phyloP scores from a whole-genome alignment of 2,113 vertebrate species.

The Porphyrio hochstetteri region DNA sequence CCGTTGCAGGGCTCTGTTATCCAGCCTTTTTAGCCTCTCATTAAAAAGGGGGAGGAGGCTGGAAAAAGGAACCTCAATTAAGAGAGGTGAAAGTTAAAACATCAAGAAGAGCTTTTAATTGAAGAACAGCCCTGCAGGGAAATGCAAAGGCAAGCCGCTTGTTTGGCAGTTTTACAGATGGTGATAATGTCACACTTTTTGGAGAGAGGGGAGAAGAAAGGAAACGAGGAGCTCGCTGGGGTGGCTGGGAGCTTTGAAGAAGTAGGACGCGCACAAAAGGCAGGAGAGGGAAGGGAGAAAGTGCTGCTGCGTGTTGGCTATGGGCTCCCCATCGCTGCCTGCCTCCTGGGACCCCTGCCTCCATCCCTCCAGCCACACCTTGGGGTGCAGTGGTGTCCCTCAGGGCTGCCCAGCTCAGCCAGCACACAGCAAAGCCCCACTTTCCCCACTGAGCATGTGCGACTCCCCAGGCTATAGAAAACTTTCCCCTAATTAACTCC shows the following conservation, averaged over 20 bases:
- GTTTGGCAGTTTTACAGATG: neutral
- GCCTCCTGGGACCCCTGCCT: too few relatives aligned
- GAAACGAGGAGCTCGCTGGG: neutral
- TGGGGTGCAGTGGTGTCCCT: neutral
- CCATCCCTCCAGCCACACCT: neutral
- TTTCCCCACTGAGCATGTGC: neutral
- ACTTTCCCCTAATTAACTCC: neutral
- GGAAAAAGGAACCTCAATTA: slow-evolving; percentile 23
- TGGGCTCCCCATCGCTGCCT: neutral
- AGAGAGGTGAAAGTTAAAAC: slow-evolving; percentile 39
- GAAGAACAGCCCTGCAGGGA: slow-evolving; percentile 42
- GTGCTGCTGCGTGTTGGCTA: rapidly evolving
- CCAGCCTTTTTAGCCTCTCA: neutral
- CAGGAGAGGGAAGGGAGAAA: neutral
- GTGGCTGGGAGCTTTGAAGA: neutral
- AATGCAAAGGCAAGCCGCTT: neutral
- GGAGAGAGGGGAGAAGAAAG: neutral
- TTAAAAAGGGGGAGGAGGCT: neutral
- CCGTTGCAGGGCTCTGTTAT: neutral
- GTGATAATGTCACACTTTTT: slow-evolving; percentile 13
- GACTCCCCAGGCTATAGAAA: neutral
- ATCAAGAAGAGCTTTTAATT: slow-evolving; percentile 45
- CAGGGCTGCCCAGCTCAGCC: rapidly evolving
- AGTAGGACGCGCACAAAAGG: neutral
- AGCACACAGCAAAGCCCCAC: neutral